A percentile compares a stretch with the other conserved stretches of the same genome.
phyloP scores from a whole-genome alignment of 2,113 vertebrate genomes.

The Manacus vitellinus region DNA sequence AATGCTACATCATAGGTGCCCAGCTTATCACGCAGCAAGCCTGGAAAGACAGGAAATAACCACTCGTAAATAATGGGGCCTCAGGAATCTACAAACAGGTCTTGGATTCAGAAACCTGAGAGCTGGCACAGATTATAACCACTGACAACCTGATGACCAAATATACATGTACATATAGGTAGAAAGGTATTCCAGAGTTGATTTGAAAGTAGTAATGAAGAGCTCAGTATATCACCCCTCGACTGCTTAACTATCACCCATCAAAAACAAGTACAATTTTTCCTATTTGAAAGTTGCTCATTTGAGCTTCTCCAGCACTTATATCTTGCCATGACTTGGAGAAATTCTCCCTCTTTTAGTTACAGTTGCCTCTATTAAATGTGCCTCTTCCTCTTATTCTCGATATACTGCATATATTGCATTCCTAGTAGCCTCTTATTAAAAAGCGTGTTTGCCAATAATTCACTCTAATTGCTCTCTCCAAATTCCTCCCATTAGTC shows the following conservation, averaged over 20 bases:
- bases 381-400: not conserved
- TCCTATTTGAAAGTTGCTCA: not conserved
- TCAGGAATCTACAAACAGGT: not conserved
- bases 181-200: not conserved
- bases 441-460: not conserved
- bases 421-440: not conserved
- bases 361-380: not conserved
- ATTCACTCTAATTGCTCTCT: not conserved
- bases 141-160: not conserved
- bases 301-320: not conserved
- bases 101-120: not conserved
- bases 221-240: not conserved
- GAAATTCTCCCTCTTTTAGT: not conserved
- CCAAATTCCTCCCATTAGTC: not conserved
- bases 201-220: not conserved
- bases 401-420: not conserved
- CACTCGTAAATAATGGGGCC: not conserved
- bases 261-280: not conserved
- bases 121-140: not conserved
- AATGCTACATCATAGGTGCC: constrained; percentile 88
- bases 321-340: not conserved
- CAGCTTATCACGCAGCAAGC: constrained; percentile 85
- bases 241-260: not conserved
- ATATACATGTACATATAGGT: not conserved
- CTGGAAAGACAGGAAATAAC: constrained; percentile 65